A percentile compares a stretch with the other conserved stretches of the same genome.
phyloP scores from a whole-genome alignment of 2,888 invertebrate species.

The Cryptocephalus primarius region DNA sequence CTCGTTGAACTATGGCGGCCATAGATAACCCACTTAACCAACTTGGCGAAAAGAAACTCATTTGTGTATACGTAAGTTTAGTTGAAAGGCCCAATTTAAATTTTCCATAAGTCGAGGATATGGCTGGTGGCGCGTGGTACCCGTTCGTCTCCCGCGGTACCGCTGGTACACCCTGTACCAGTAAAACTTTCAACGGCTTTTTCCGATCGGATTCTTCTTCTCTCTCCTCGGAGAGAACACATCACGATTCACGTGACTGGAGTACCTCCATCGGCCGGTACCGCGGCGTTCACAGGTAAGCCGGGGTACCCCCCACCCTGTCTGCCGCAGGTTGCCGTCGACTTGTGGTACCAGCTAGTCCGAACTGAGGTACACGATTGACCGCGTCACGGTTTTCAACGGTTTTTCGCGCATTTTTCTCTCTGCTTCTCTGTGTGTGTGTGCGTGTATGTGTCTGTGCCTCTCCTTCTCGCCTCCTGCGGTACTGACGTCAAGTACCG shows the following conservation, averaged over 20 bases:
- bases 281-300: slow-evolving; percentile 15
- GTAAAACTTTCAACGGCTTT: background rate
- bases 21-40: too few relatives aligned
- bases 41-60: too few relatives aligned
- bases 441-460: background rate
- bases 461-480: background rate
- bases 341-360: slow-evolving; percentile 20
- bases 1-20: too few relatives aligned
- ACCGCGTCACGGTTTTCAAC: slow-evolving; percentile 9
- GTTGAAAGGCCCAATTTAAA: too few relatives aligned
- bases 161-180: too few relatives aligned
- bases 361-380: slow-evolving; percentile 15
- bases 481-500: background rate
- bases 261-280: background rate
- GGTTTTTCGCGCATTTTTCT: slow-evolving; percentile 6
- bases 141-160: too few relatives aligned
- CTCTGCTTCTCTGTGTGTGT: background rate
- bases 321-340: slow-evolving; percentile 18
- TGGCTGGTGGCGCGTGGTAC: too few relatives aligned
- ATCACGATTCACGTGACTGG: background rate
- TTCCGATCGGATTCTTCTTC: background rate
- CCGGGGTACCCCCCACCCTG: slow-evolving; percentile 11
- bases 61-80: too few relatives aligned
- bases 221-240: background rate
- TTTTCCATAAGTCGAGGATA: too few relatives aligned